Evolutionary conservation across 2,113 vertebrate genomes (phyloP), one percentile per base, ranked within the genome.

Genomic region (Hypanus sabinus): DNA sequence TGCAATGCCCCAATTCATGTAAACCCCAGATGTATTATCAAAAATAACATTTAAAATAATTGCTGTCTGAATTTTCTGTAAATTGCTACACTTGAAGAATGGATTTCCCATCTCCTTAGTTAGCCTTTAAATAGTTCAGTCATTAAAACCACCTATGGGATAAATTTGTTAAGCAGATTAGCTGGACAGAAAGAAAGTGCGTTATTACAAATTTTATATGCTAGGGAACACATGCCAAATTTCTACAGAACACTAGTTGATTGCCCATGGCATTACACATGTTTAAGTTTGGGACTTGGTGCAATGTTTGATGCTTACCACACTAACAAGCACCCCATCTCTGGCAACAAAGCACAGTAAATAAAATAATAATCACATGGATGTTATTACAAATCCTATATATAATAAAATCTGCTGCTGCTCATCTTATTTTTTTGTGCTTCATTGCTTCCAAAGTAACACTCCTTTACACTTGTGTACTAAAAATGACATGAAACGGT

Each of bases 11-110:
- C 65, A 92, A 92, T 36, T 70, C 33, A 68, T 92, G 27, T 46
- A 93, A 93, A 73, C 68, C 36, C 70, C 91, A 93, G 91, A 93
- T 73, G 91, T 73, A 71, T 68, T 30, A 93, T 93, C 91, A 93
- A 93, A 93, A 93, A 93, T 93, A 93, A 93, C 91, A 93, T 93
- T 93, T 93, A 71, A 93, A 93, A 93, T 93, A 93, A 73, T 46
- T 93, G 91, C 91, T 9, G 65, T 71, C 68, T 93, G 90, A 71
- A 38, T 71, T 93, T 93, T 93, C 68, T 93, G 68, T 73, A 93
- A 85, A 73, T 55, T 93, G 90, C 68, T 73, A 93, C 91, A 90
- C 85, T 65, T 88, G 60, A 65, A 20, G 30, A 65, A 90, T 68
- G 60, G 62, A 62, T 62, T 90, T n/a, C 85, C 85, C 85, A 65